A percentile compares a stretch with the other conserved stretches of the same genome.
phyloP scores from a whole-genome alignment of 2,797 vertebrate species.

The Petrocephalus schoutedeni region DNA sequence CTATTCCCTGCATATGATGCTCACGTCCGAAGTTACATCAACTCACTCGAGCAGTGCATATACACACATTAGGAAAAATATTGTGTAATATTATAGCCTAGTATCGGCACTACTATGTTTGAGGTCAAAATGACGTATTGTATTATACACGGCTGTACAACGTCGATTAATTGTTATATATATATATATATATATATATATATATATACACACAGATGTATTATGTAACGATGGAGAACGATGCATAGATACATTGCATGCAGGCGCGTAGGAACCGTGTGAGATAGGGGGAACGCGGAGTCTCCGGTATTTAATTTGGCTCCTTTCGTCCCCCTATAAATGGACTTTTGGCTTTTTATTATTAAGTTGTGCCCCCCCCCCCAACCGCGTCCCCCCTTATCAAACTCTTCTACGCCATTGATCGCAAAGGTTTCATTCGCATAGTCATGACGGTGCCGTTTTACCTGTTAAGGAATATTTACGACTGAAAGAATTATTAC shows the following conservation, averaged over 20 bases:
- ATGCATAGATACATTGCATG: neutral
- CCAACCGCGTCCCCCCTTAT: neutral
- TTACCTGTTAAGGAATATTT: neutral
- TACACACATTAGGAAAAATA: constrained; percentile 12
- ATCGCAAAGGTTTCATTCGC: neutral
- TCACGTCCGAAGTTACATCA: neutral
- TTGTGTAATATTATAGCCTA: neutral
- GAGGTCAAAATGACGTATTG: neutral
- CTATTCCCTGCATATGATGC: neutral
- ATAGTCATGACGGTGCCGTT: neutral
- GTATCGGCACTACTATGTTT: neutral
- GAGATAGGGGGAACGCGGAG: neutral
- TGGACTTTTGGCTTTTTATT: neutral
- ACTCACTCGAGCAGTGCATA: neutral
- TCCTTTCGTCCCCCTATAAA: neutral
- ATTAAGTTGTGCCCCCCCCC: neutral
- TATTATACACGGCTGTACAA: neutral
- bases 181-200: neutral
- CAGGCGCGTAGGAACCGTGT: neutral
- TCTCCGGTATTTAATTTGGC: neutral
- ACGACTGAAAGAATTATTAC: neutral
- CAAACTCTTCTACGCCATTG: neutral
- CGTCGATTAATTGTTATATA: neutral
- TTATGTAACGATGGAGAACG: neutral
- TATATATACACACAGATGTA: neutral